Percentiles rank a stretch among this genome's conserved stretches.
Evolutionary conservation across 2,797 vertebrate species (phyloP).

Genomic region (Sebastes taczanowskii): DNA sequence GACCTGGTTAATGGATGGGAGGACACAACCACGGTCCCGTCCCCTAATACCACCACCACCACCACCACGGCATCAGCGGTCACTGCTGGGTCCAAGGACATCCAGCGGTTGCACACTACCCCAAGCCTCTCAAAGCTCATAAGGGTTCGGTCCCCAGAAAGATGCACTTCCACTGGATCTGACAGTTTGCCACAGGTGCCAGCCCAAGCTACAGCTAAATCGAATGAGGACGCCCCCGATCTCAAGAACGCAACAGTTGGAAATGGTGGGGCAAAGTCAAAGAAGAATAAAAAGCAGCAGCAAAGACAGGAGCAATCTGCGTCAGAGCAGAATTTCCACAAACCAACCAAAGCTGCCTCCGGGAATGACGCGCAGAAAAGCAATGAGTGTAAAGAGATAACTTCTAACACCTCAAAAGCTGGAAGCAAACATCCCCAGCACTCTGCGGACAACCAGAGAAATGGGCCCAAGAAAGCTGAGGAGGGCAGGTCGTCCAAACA

Average conservation of each 20-base stretch:
- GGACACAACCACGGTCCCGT: constrained; percentile 66
- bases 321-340: constrained; percentile 68
- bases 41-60: constrained; percentile 35
- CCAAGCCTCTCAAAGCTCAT: constrained; percentile 94
- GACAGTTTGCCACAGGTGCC: constrained; percentile 71
- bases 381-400: constrained; percentile 70
- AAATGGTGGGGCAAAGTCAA: constrained; percentile 80
- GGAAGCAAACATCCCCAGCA: constrained; percentile 73
- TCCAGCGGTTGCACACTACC: constrained; percentile 89
- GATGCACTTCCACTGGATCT: constrained; percentile 74
- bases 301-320: constrained; percentile 76
- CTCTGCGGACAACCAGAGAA: constrained; percentile 70
- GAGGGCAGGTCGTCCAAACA: constrained; percentile 74
- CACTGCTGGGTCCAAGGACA: constrained; percentile 81
- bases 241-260: constrained; percentile 63
- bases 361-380: constrained; percentile 72
- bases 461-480: constrained; percentile 75
- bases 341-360: constrained; percentile 66
- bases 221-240: constrained; percentile 81
- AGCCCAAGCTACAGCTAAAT: constrained; percentile 67
- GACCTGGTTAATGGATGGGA: constrained; percentile 84
- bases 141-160: constrained; percentile 91
- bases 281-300: constrained; percentile 91
- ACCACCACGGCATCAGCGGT: constrained; percentile 36
- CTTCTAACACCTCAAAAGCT: constrained; percentile 64